These are phyloP conservation scores for Biston betularia DNA, from an alignment of 2,888 invertebrate genomes.

Conservation along the genomic window DNA sequence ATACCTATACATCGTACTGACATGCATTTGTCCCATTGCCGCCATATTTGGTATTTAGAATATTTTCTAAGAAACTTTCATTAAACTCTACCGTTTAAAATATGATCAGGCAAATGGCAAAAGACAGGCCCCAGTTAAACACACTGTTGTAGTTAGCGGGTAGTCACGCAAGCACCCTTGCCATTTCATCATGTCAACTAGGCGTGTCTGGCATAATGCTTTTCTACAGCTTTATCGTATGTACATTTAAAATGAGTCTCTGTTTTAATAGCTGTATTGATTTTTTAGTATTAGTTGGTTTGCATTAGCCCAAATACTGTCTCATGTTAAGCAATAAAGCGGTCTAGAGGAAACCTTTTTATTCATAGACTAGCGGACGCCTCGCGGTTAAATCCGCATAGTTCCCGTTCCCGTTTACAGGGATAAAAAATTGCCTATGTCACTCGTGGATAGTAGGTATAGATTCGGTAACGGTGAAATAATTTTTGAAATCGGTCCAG, in stretches of 20 bases:
- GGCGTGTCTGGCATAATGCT: constrained; percentile 36
- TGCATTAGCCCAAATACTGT: no score
- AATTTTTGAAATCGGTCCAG: no score
- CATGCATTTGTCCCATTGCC: no score
- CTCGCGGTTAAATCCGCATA: no score
- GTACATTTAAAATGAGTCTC: constrained; percentile 16
- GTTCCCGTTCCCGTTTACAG: no score
- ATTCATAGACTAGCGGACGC: no score
- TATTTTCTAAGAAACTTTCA: constrained; percentile 6
- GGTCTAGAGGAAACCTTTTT: no score
- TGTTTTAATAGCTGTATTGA: background rate
- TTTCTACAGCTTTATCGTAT: constrained; percentile 37
- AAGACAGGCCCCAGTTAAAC: constrained; percentile 42
- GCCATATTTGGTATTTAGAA: background rate
- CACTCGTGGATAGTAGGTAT: no score
- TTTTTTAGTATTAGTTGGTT: background rate
- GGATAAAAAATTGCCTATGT: no score
- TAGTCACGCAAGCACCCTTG: constrained; percentile 41
- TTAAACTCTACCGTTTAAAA: constrained; percentile 17
- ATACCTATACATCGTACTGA: background rate
- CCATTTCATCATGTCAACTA: constrained; percentile 44
- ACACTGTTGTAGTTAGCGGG: constrained; percentile 39
- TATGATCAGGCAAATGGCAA: constrained; percentile 40
- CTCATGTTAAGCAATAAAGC: no score
- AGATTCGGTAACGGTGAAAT: no score